These are phyloP conservation scores for Pseudotriccus pelzelni DNA, from an alignment of 2,797 vertebrate genomes.

Conservation along the genomic window DNA sequence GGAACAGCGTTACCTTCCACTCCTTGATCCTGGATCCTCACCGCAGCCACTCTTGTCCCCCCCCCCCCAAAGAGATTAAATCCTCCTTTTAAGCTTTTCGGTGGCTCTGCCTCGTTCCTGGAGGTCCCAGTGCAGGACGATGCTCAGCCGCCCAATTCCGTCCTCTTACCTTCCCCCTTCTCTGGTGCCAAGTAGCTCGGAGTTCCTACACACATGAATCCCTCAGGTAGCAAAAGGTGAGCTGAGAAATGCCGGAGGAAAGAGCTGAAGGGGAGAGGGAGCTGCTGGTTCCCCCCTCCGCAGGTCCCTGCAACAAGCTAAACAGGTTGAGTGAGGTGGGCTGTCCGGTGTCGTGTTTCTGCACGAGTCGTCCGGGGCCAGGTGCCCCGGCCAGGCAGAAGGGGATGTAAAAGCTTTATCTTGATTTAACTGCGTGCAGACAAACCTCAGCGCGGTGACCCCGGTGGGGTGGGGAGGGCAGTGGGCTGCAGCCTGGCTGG, in stretches of 20 bases:
- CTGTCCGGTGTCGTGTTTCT: constrained; percentile 6
- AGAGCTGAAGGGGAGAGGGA: neutral
- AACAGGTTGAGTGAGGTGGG: constrained; percentile 20
- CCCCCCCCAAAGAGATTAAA: neutral
- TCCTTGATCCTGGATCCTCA: neutral
- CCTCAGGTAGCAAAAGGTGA: neutral
- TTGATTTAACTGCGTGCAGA: neutral
- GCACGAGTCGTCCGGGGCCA: neutral
- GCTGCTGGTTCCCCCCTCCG: neutral
- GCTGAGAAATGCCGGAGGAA: neutral
- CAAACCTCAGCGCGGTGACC: neutral
- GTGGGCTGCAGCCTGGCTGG: neutral
- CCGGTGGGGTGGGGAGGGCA: neutral
- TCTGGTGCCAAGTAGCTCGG: neutral
- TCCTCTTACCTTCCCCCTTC: accelerated
- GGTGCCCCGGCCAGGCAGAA: neutral
- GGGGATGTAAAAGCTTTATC: neutral
- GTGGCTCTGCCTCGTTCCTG: neutral
- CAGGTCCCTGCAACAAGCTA: neutral
- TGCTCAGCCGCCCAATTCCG: neutral
- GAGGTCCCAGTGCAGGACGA: neutral
- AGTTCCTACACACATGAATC: accelerated
- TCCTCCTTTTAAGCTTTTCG: neutral
- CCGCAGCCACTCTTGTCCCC: neutral
- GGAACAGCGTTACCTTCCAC: neutral